These are phyloP conservation scores for Bryconaethiops microstoma DNA, from an alignment of 2,797 vertebrate species.

Conservation along the genomic window DNA sequence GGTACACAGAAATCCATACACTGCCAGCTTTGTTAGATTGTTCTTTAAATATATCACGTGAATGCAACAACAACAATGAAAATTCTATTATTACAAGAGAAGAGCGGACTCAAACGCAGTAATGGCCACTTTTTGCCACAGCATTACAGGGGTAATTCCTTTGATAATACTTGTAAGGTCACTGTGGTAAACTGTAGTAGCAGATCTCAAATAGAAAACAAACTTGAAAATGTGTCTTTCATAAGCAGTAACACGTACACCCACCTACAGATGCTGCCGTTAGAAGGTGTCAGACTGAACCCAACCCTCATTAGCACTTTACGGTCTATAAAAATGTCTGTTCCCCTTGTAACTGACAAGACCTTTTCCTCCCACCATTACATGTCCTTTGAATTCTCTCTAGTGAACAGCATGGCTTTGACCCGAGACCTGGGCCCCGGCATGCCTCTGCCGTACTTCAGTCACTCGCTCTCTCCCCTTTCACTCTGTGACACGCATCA, in stretches of 20 bases:
- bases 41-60: background rate
- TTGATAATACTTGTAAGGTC: too few species aligned
- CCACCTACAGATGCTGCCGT: constrained; percentile 10
- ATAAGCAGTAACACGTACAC: background rate
- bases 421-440: constrained; percentile 41
- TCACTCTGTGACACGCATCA: constrained; percentile 75
- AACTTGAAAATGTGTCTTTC: background rate
- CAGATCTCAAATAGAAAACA: background rate
- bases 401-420: constrained; percentile 49
- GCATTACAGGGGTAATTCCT: background rate
- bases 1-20: too few species aligned
- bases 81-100: background rate
- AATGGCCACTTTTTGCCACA: background rate
- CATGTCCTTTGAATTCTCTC: constrained; percentile 70
- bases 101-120: background rate
- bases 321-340: constrained; percentile 43
- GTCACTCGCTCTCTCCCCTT: constrained; percentile 64
- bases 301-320: constrained; percentile 43
- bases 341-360: constrained; percentile 43
- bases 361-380: constrained; percentile 70
- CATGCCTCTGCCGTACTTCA: constrained; percentile 40
- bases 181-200: background rate
- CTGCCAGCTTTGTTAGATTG: too few species aligned
- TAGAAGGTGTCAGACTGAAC: constrained; percentile 44
- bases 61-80: background rate